Evolutionary conservation across 2,797 vertebrate genomes (phyloP).

Genomic region (Naso thynnoides): DNA sequence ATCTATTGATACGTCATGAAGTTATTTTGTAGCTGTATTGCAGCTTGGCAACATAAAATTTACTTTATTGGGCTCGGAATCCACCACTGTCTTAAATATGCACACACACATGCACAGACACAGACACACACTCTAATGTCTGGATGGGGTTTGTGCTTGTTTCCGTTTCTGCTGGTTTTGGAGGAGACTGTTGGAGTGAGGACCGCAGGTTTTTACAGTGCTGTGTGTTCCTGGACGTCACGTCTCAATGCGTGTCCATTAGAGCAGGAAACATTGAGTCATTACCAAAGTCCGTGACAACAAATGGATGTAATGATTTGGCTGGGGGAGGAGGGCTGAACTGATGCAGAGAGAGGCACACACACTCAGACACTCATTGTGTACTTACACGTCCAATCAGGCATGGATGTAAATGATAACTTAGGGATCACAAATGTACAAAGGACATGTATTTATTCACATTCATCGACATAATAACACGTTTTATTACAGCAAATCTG

Average conservation of each 20-base stretch:
- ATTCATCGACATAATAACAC: conserved; percentile 15
- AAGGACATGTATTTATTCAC: conserved; percentile 11
- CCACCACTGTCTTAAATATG: conserved; percentile 18
- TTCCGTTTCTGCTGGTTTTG: conserved; percentile 18
- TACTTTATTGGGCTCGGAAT: conserved; percentile 8
- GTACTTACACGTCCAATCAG: conserved; percentile 31
- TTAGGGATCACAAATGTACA: conserved; percentile 12
- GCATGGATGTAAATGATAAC: conserved; percentile 19
- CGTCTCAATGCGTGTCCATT: conserved; percentile 45
- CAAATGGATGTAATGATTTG: conserved; percentile 58
- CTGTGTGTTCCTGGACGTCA: conserved; percentile 42
- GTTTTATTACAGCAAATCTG: conserved; percentile 27
- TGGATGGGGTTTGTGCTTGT: conserved; percentile 12
- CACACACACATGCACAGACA: background rate
- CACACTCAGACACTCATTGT: background rate
- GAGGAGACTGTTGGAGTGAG: conserved; percentile 16
- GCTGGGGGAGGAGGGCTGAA: background rate
- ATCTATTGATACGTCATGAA: conserved; percentile 6
- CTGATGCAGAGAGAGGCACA: conserved; percentile 16
- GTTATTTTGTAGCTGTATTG: conserved; percentile 8
- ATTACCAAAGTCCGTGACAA: conserved; percentile 45
- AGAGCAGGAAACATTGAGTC: conserved; percentile 54
- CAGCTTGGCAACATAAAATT: conserved; percentile 14
- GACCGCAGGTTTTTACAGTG: conserved; percentile 6
- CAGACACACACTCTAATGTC: background rate